These are phyloP conservation scores for Vimba vimba DNA, from an alignment of 2,113 vertebrate genomes.

Conservation along the genomic window DNA sequence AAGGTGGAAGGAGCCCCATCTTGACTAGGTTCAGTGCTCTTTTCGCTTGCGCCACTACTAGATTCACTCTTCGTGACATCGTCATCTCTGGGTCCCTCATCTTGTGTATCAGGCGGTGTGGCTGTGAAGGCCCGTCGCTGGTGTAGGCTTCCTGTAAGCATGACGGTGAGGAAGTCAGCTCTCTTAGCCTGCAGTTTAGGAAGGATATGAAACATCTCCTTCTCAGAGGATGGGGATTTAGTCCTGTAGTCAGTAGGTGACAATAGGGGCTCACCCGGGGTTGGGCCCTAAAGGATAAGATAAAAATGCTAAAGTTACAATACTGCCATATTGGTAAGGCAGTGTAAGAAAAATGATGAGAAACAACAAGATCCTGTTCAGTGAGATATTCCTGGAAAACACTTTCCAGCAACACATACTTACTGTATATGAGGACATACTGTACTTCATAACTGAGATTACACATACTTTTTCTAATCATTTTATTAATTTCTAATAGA, in stretches of 20 bases:
- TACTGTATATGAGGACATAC: neutral
- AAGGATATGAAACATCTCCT: slow-evolving; percentile 81
- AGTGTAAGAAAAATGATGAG: neutral
- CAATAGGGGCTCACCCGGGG: slow-evolving; percentile 75
- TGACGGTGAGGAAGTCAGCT: slow-evolving; percentile 88
- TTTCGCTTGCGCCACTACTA: slow-evolving; percentile 88
- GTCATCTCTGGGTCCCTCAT: slow-evolving; percentile 70
- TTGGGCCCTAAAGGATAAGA: slow-evolving; percentile 76
- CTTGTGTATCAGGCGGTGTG: slow-evolving; percentile 57
- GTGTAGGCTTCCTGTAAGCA: slow-evolving; percentile 79
- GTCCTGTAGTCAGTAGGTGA: slow-evolving; percentile 88
- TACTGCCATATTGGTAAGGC: neutral
- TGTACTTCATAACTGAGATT: neutral
- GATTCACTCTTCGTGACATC: slow-evolving; percentile 85
- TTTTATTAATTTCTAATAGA: neutral
- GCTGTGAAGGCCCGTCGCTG: slow-evolving; percentile 65
- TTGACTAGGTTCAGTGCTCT: slow-evolving; percentile 89
- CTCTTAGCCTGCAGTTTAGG: slow-evolving; percentile 85
- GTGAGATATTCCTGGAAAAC: neutral
- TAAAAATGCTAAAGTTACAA: neutral
- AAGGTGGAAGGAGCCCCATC: slow-evolving; percentile 91
- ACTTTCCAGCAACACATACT: neutral
- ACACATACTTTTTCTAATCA: neutral
- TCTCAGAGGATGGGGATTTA: slow-evolving; percentile 82
- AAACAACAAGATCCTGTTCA: neutral